Evolutionary conservation across 2,888 invertebrate genomes (phyloP), one percentile per base, ranked within the genome.

Genomic region (Rhagonycha fulva): DNA sequence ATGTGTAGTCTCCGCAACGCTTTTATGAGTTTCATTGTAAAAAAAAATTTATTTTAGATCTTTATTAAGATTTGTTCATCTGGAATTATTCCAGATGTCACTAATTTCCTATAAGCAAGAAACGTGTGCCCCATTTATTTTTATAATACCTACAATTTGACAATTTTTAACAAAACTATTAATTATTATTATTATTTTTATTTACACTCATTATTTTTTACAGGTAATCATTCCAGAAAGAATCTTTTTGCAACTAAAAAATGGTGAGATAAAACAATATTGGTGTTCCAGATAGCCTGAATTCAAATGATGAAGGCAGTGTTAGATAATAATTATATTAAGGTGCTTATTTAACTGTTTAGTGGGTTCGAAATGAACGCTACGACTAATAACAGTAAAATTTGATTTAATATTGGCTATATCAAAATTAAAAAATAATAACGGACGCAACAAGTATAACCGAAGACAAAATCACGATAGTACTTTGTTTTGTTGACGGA

Each of bases 301-400:
- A 47, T 47, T n/a, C n/a, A 47, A n/a, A 47, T 47, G n/a, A 7
- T 7, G 4, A 32, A 47, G 4, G n/a, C 47, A n/a, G n/a, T 47
- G 9, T 47, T 47, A 47, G n/a, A 47, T 47, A 47, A 47, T 47
- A 47, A 66, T n/a, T 14, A 24, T 24, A n/a, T 26, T 24, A 66
- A 66, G 12, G 63, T 66, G 63, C 23, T 66, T 66, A 26, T 66
- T 66, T 66, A 66, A 66, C 63, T 66, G 63, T 66, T 66, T 66
- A 66, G 63, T 24, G 63, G 24, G 24, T 66, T 24, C 24, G 26
- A 26, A 66, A 66, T 66, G 12, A 66, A 66, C 63, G 63, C n/a
- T 66, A 66, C n/a, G 24, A 5, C 23, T 26, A 26, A 12, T 66
- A 66, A 66, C 63, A 24, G 63, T 66, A 66, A 66, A 63, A 3